A percentile compares a stretch with the other conserved stretches of the same genome.
phyloP scores from a whole-genome alignment of 2,113 vertebrate genomes.

The Silurus glanis region DNA sequence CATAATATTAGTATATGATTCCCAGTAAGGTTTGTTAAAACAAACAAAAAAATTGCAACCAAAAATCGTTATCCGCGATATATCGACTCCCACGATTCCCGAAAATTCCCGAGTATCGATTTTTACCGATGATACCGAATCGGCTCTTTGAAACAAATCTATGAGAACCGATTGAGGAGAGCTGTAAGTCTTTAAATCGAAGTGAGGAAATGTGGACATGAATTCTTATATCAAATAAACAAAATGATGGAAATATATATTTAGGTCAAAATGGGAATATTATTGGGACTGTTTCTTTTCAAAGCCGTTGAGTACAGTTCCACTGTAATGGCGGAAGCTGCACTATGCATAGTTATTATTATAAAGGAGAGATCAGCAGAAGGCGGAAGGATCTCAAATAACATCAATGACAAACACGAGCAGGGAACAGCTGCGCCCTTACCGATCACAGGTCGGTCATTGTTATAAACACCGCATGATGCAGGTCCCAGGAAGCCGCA shows the following conservation, averaged over 20 bases:
- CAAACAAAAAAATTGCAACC: too few relatives aligned
- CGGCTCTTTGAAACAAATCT: background rate
- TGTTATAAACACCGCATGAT: conserved; percentile 50
- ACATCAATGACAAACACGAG: background rate
- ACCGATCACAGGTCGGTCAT: conserved; percentile 72
- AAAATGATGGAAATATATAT: too few relatives aligned
- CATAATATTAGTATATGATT: too few relatives aligned
- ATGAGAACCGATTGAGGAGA: background rate
- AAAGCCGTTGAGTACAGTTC: too few relatives aligned
- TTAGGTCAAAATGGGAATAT: too few relatives aligned
- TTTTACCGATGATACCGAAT: background rate
- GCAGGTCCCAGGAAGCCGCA: conserved; percentile 46
- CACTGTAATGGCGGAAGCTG: too few relatives aligned
- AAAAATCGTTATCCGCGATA: too few relatives aligned
- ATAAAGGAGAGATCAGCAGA: background rate
- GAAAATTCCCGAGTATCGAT: conserved; percentile 27
- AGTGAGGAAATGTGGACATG: too few relatives aligned
- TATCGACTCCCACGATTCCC: background rate
- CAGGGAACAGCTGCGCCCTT: conserved; percentile 27
- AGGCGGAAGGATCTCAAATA: background rate
- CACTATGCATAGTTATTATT: too few relatives aligned
- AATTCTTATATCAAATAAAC: too few relatives aligned
- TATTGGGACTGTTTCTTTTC: too few relatives aligned
- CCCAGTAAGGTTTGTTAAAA: too few relatives aligned
- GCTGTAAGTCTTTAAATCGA: background rate